Base-by-base conservation (phyloP, 2,113 vertebrate genomes). In the Terrapene triunguis region DNA sequence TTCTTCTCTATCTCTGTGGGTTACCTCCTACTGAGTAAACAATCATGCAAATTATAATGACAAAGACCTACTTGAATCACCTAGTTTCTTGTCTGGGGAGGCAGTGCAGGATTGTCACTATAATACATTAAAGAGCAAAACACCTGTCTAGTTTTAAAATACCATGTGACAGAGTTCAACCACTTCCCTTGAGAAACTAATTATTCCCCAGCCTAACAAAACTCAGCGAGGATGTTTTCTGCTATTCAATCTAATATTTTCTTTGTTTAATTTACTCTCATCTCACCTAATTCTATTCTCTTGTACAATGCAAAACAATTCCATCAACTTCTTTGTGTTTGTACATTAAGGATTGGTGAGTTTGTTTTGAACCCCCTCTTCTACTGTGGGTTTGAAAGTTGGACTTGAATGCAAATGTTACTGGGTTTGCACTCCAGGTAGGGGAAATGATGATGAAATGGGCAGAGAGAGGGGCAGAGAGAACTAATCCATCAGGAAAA, bases 1-100 rank as follows among this genome's bases (percentile, higher is more conserved):
- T 8, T 35, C 74, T 47, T 76, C 84, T 94, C 88, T 93, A 79
- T 50, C 79, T 80, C 79, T 0, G 3, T 92, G 79, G 88, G 92
- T 91, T 97, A 84, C 94, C 44, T 78, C 44, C 1, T 80, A 88
- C 88, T 79, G 87, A 96, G 93, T 95, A 94, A 57, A 94, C 89
- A 89, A 82, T 65, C 88, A 84, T 91, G 87, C 83, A 79, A 93
- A 95, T 95, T 80, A 93, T 90, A 94, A 69, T n/a, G 38, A 86
- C 92, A 92, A 95, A 89, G 87, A 94, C 89, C 92, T 93, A 80
- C 93, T 92, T 97, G 80, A 72, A 87, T 95, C 94, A 29, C 72
- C 17, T 24, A 44, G 19, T 74, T 22, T 74, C 72, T 74, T 24
- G 10, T 47, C 24, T 13, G 22, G 57, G 84, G 95, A 94, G 90